Conservation (phyloP, 2,113 vertebrate species). For the Burhinus bistriatus region DNA sequence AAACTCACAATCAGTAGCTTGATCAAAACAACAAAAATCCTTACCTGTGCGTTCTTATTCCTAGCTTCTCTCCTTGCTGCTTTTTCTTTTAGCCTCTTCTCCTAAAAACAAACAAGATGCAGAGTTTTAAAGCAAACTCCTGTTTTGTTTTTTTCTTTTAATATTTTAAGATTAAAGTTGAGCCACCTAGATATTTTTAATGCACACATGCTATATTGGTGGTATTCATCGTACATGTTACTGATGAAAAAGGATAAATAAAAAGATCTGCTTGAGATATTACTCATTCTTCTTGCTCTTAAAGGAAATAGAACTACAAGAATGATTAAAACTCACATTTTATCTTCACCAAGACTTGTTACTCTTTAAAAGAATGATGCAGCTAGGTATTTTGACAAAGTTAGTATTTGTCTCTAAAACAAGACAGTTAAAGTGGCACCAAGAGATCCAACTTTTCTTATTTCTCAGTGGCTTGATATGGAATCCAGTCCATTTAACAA, state of each 20-base stretch:
- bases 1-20: not conserved
- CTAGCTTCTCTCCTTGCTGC: constrained; percentile 79
- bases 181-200: not conserved
- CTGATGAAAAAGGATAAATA: not conserved
- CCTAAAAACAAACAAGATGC: constrained; percentile 67
- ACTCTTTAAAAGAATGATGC: not conserved
- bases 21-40: constrained; percentile 10
- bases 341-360: not conserved
- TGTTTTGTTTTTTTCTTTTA: not conserved
- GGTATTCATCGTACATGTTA: not conserved
- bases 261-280: not conserved
- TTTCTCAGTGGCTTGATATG: not conserved
- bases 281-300: not conserved
- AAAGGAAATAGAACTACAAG: not conserved
- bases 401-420: not conserved
- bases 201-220: not conserved
- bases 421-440: not conserved
- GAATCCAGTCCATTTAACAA: not conserved
- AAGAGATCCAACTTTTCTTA: not conserved
- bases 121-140: constrained; percentile 7
- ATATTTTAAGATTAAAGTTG: not conserved
- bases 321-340: not conserved
- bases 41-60: constrained; percentile 75
- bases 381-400: not conserved
- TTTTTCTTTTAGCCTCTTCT: constrained; percentile 84